phyloP scores from a whole-genome alignment of 2,797 vertebrate species.

The Chromobotia macracanthus region DNA sequence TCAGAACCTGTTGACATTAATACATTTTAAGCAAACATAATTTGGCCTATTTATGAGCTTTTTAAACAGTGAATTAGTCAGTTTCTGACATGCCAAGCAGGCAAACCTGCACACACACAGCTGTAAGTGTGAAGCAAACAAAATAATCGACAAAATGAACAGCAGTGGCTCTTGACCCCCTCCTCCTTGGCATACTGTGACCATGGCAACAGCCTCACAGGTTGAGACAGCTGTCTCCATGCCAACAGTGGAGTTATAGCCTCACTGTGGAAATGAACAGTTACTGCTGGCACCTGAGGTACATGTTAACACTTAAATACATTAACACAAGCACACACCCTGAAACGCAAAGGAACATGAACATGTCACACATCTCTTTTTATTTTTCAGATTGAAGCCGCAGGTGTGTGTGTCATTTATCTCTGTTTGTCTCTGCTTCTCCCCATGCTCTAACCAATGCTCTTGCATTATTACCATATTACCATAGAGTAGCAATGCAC shows the following conservation, averaged over 20 bases:
- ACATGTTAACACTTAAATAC: conserved; percentile 29
- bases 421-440: conserved; percentile 63
- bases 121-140: conserved; percentile 56
- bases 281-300: conserved; percentile 73
- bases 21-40: background rate
- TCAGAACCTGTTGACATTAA: background rate
- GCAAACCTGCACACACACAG: conserved; percentile 16
- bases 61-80: background rate
- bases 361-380: conserved; percentile 24
- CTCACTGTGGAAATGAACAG: conserved; percentile 68
- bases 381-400: conserved; percentile 50
- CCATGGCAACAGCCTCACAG: conserved; percentile 76
- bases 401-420: conserved; percentile 61
- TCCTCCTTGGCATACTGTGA: conserved; percentile 73
- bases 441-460: conserved; percentile 72
- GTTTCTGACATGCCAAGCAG: background rate
- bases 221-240: conserved; percentile 75
- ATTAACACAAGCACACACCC: conserved; percentile 52
- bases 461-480: conserved; percentile 51
- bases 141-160: conserved; percentile 64
- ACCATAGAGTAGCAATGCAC: conserved; percentile 24
- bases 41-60: background rate
- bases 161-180: conserved; percentile 63
- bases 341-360: conserved; percentile 2
- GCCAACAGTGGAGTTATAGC: conserved; percentile 74